Base-by-base conservation (phyloP, 2,888 invertebrate species). In the Microchrysa polita region DNA sequence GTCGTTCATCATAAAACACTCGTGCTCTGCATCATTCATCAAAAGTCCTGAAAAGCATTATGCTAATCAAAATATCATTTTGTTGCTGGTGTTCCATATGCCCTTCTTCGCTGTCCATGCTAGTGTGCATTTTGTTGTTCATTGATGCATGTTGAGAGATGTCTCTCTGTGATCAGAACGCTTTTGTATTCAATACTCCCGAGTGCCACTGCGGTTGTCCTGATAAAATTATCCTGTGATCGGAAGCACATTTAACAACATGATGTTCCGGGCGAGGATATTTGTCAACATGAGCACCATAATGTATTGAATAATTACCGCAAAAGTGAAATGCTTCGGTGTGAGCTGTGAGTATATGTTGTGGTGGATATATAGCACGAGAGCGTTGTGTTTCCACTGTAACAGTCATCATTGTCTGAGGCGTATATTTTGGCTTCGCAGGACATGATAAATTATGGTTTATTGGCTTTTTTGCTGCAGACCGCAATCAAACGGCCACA, bases 241-340 rank as follows among this genome's bases (percentile, higher is more conserved):
- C 65, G 65, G 44, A 65, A 65, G 44, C 48, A 12, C 48, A 48
- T 65, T 22, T 44, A 18, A 22, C 65, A 65, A 22, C 23, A 16
- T 18, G 44, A 48, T 65, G 65, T 65, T 65, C 65, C 53, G 53
- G 67, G n/a, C n/a, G n/a, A n/a, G n/a, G 7, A 57, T 69, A 55
- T 69, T 69, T 69, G 69, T 55, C 69, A 69, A 69, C 69, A 69
- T 57, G 69, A 69, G 55, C 69, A 42, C 69, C 55, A 69, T 69
- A 69, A 55, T 69, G 55, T 69, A 69, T 40, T 55, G 69, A 69
- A 69, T 69, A 69, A 57, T 69, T 57, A 69, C 69, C 69, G 69
- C 40, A 55, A 69, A 69, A 69, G 34, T 69, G 57, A 55, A 69
- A 20, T 18, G 40, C 16, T 65, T 7, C 7, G 20, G 20, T 48